phyloP scores from a whole-genome alignment of 2,113 vertebrate species.

The Pseudorhombus dupliciocellatus region DNA sequence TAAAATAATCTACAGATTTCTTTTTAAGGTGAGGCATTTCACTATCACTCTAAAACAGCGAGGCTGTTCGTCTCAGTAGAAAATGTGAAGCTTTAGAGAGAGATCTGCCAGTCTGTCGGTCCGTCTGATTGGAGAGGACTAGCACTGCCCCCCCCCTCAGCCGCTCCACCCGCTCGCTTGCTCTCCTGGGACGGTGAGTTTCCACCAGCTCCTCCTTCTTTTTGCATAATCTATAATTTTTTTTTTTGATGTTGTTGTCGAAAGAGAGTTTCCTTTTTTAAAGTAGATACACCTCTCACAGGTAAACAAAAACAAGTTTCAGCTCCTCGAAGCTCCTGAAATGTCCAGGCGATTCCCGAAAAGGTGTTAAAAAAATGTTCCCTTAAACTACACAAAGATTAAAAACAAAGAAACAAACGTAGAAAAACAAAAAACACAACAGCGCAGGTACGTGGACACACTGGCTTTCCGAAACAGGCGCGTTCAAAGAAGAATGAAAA shows the following conservation, averaged over 20 bases:
- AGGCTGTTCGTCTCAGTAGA: slow-evolving; percentile 80
- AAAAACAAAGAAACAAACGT: slow-evolving; percentile 81
- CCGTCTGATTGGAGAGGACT: slow-evolving; percentile 69
- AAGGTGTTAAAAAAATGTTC: slow-evolving; percentile 83
- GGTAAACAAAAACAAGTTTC: slow-evolving; percentile 83
- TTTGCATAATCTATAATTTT: slow-evolving; percentile 85
- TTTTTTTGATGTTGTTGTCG: slow-evolving; percentile 26
- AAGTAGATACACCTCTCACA: slow-evolving; percentile 83
- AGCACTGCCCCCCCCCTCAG: slow-evolving; percentile 60
- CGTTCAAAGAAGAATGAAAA: slow-evolving; percentile 67
- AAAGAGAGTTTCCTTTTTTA: slow-evolving; percentile 74
- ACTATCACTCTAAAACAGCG: slow-evolving; percentile 81
- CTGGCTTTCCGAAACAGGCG: slow-evolving; percentile 82
- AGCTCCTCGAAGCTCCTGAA: slow-evolving; percentile 82
- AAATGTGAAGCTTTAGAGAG: slow-evolving; percentile 79
- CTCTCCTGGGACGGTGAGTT: slow-evolving; percentile 50
- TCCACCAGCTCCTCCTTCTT: slow-evolving; percentile 76
- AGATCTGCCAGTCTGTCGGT: slow-evolving; percentile 66
- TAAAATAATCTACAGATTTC: slow-evolving; percentile 86
- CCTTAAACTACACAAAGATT: slow-evolving; percentile 88
- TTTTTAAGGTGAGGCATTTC: slow-evolving; percentile 83
- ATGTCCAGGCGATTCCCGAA: slow-evolving; percentile 89
- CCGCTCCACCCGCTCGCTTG: slow-evolving; percentile 38
- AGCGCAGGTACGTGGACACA: slow-evolving; percentile 83
- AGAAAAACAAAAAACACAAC: slow-evolving; percentile 57